Percentiles rank a stretch among this genome's conserved stretches.
Conservation (phyloP, 1,140 invertebrate genomes). For the Drosophila micromelanica region DNA sequence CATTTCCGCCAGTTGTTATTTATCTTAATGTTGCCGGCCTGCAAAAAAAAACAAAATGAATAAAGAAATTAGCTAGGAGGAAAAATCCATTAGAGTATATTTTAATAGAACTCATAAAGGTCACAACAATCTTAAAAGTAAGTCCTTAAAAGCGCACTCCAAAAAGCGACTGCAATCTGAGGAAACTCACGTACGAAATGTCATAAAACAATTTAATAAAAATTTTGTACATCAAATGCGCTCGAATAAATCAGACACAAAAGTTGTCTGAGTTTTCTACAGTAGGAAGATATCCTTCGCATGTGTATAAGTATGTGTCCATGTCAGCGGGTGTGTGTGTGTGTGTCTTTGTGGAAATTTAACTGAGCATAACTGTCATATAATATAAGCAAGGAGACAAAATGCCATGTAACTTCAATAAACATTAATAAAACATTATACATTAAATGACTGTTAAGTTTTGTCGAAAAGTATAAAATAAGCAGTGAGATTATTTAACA, state of each 20-base stretch:
- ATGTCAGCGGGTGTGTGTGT: no score
- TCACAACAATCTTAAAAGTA: conserved; percentile 5
- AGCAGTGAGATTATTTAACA: no score
- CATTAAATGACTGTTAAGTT: not conserved
- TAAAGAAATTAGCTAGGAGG: conserved; percentile 34
- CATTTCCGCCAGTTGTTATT: conserved; percentile 55
- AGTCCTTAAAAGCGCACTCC: not conserved
- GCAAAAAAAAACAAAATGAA: conserved; percentile 25
- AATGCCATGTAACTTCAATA: not conserved
- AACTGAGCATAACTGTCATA: not conserved
- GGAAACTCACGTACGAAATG: not conserved
- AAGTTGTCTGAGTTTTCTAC: not conserved
- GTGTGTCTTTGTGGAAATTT: not conserved
- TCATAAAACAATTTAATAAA: not conserved
- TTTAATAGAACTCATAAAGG: conserved; percentile 29
- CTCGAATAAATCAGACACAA: conserved; percentile 18
- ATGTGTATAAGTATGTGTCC: not conserved
- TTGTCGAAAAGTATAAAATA: no score
- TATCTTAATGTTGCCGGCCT: conserved; percentile 27
- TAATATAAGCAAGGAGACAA: conserved; percentile 6
- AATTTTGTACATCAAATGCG: not conserved
- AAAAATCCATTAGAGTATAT: conserved; percentile 17
- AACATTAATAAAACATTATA: not conserved
- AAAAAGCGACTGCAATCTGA: not conserved
- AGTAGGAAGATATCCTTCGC: no score